Conservation (phyloP, 2,888 invertebrate genomes). For the Monopis laevigella region DNA sequence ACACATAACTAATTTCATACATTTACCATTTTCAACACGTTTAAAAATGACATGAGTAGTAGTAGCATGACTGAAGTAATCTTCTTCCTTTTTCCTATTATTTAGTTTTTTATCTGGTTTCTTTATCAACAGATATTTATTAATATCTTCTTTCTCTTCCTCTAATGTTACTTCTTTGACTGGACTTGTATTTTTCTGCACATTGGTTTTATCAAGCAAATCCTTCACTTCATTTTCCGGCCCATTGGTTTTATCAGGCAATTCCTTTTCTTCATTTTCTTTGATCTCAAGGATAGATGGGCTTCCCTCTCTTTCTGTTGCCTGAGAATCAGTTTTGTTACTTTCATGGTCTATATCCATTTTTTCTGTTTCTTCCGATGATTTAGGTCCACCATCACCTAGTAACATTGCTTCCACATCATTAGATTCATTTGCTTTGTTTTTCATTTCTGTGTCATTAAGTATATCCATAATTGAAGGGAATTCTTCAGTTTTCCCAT, state of each 20-base stretch:
- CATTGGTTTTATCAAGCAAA: conserved; percentile 14
- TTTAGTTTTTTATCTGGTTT: too few species aligned
- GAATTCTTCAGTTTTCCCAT: conserved; percentile 42
- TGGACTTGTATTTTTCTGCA: conserved; percentile 22
- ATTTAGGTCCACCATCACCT: conserved; percentile 31
- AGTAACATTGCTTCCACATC: conserved; percentile 60
- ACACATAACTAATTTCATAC: conserved; percentile 48
- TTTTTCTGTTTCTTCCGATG: conserved; percentile 7
- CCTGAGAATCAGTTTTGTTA: background rate
- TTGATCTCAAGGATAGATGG: conserved; percentile 55
- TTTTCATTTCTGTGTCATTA: conserved; percentile 28
- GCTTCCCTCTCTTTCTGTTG: conserved; percentile 29
- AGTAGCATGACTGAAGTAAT: too few species aligned
- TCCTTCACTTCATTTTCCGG: conserved; percentile 19
- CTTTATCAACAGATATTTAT: conserved; percentile 5
- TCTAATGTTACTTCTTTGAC: conserved; percentile 13
- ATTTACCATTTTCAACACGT: conserved; percentile 38
- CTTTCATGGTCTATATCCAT: conserved; percentile 19
- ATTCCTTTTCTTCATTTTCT: conserved; percentile 18
- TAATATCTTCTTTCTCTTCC: background rate
- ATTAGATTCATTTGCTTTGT: conserved; percentile 35
- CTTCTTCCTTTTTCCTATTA: too few species aligned
- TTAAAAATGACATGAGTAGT: conserved; percentile 51
- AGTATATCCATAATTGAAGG: conserved; percentile 62
- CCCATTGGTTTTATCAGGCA: conserved; percentile 14